Conservation (phyloP, 2,113 vertebrate species). For the Machaerirhynchus nigripectus region DNA sequence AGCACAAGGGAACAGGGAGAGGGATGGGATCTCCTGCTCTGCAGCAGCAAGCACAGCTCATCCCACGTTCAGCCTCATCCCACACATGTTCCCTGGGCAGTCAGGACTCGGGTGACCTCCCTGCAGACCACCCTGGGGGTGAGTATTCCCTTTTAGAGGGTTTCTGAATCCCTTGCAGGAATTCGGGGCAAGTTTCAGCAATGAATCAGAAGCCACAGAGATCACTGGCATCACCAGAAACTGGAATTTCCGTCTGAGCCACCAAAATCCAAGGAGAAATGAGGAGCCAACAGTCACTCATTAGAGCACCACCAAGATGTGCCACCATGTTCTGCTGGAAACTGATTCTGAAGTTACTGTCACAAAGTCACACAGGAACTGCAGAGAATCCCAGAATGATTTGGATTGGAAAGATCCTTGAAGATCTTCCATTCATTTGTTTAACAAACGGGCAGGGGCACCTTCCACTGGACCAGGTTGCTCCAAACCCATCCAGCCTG, state of each 20-base stretch:
- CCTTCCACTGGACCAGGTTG: background rate
- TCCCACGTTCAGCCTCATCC: background rate
- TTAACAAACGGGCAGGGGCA: background rate
- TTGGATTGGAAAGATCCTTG: background rate
- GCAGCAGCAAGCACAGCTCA: background rate
- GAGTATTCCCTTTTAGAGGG: background rate
- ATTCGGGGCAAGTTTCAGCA: background rate
- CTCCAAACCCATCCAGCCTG: background rate
- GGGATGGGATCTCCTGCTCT: background rate
- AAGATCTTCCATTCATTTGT: background rate
- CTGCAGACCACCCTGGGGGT: background rate
- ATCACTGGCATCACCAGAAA: background rate
- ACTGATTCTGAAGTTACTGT: fast-evolving
- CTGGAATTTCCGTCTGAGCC: background rate
- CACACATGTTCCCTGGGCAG: fast-evolving
- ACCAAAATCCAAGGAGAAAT: background rate
- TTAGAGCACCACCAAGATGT: background rate
- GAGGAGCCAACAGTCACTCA: background rate
- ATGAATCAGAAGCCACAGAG: background rate
- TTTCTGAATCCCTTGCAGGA: background rate
- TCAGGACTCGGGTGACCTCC: background rate
- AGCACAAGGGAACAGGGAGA: background rate
- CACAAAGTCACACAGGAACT: background rate
- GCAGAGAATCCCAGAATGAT: background rate
- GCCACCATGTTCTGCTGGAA: fast-evolving